Percentiles rank a stretch among this genome's conserved stretches.
phyloP scores from a whole-genome alignment of 2,797 vertebrate genomes.

The Pipistrellus pipistrellus region DNA sequence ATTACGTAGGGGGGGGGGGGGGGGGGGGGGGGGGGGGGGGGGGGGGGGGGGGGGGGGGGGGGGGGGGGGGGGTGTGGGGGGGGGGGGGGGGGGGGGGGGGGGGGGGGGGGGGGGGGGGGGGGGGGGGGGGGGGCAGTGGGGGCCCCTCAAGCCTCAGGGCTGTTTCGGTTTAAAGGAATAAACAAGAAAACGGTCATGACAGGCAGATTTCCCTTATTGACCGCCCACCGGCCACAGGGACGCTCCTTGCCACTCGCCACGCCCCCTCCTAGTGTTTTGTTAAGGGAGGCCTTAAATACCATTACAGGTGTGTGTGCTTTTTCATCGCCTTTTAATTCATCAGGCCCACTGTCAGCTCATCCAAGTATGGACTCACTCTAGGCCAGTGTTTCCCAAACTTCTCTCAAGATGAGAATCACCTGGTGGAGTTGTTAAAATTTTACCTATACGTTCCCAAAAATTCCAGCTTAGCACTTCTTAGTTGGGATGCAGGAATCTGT shows the following conservation, averaged over 20 bases:
- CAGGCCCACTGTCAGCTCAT: neutral
- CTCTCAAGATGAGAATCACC: no score
- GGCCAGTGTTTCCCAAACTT: no score
- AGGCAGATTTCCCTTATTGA: neutral
- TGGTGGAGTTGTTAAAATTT: no score
- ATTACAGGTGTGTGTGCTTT: neutral
- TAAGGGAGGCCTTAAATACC: neutral
- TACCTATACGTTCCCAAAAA: no score
- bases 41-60: neutral
- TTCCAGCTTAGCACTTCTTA: no score
- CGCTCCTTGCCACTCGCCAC: neutral
- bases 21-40: neutral
- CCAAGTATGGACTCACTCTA: neutral
- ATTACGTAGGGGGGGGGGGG: neutral
- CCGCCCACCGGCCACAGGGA: neutral
- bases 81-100: no score
- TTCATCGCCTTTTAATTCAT: neutral
- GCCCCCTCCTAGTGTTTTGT: neutral
- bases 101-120: neutral
- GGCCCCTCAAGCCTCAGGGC: neutral
- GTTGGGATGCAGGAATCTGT: no score
- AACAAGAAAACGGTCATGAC: neutral
- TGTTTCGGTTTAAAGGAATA: neutral
- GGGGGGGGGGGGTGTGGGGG: no score
- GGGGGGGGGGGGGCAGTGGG: no score